These are phyloP conservation scores for Tetrax tetrax DNA, from an alignment of 2,113 vertebrate genomes.

Conservation along the genomic window DNA sequence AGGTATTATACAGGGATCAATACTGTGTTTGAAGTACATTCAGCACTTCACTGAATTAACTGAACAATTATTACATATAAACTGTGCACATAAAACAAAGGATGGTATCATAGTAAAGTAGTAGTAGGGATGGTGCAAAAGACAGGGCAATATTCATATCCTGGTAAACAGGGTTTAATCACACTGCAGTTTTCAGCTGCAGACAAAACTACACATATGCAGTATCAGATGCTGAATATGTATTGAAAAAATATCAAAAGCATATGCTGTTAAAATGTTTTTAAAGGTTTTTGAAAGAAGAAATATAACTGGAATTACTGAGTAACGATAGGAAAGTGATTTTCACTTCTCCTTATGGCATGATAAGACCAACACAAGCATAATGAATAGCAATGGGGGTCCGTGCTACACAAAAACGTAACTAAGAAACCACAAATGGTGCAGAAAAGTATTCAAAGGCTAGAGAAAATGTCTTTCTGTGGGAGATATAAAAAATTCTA, in stretches of 20 bases:
- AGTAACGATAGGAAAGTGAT: neutral
- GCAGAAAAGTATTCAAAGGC: conserved; percentile 17
- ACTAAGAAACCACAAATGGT: conserved; percentile 15
- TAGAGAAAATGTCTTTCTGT: conserved; percentile 10
- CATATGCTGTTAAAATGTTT: neutral
- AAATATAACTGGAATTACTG: neutral
- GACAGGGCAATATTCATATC: neutral
- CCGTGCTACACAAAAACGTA: neutral
- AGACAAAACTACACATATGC: neutral
- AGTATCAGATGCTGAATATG: neutral
- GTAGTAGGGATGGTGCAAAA: neutral
- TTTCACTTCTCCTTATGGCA: conserved; percentile 4
- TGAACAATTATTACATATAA: neutral
- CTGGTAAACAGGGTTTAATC: neutral
- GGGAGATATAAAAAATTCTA: neutral
- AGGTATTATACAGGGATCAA: neutral
- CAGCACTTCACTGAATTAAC: neutral
- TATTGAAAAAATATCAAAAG: neutral
- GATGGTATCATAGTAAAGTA: neutral
- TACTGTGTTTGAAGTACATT: neutral
- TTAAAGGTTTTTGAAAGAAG: neutral
- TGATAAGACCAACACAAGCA: neutral
- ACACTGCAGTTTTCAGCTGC: neutral
- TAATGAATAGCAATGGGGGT: conserved; percentile 7
- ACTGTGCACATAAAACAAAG: neutral